These are phyloP conservation scores for Holothuria glaberrima DNA, from an alignment of 35 echinoderm and acorn worm species.

Conservation along the genomic window DNA sequence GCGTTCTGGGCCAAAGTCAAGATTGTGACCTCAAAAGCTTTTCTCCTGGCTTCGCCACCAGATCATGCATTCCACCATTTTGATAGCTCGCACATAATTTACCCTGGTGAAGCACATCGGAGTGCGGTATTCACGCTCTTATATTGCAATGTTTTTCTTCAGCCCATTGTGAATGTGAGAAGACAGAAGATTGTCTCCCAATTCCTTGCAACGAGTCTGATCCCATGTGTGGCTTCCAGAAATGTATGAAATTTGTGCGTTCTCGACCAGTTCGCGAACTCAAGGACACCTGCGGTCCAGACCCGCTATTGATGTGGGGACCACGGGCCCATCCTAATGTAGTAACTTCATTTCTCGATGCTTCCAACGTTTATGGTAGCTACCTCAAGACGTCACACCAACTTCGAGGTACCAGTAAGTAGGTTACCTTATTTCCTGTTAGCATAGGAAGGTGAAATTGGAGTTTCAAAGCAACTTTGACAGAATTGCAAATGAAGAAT, in stretches of 20 bases:
- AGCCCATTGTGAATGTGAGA: conserved; percentile 8
- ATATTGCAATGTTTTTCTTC: neutral
- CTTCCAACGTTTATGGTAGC: conserved; percentile 68
- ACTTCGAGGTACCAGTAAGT: conserved; percentile 15
- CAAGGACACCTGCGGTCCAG: neutral
- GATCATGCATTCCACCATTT: no score
- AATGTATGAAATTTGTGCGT: conserved; percentile 58
- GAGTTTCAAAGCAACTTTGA: no score
- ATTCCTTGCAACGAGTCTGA: conserved; percentile 25
- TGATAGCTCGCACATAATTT: no score
- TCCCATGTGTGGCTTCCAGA: neutral
- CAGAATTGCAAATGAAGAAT: no score
- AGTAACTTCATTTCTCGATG: conserved; percentile 69
- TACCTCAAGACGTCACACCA: neutral
- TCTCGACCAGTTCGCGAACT: neutral
- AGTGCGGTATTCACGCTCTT: no score
- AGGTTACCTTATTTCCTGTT: no score
- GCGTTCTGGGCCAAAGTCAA: no score
- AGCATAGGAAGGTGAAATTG: no score
- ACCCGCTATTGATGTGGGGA: no score
- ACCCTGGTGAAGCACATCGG: no score
- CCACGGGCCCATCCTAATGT: conserved; percentile 53
- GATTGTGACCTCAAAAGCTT: no score
- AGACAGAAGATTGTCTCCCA: conserved; percentile 18
- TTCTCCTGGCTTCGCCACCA: no score